phyloP scores from a whole-genome alignment of 2,113 vertebrate genomes.

The Vidua chalybeata region DNA sequence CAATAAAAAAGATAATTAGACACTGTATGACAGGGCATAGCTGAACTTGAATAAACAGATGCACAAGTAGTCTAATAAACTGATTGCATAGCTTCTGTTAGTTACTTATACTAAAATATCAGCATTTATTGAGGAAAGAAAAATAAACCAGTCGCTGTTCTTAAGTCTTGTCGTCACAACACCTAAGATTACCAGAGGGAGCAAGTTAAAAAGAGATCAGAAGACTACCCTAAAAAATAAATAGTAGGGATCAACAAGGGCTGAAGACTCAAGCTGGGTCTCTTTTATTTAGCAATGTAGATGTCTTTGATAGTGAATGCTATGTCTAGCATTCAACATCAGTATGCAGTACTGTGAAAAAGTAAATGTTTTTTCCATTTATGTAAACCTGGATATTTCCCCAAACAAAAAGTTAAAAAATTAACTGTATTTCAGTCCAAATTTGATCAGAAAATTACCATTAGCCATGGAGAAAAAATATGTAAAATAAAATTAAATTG shows the following conservation, averaged over 20 bases:
- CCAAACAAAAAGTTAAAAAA: not conserved
- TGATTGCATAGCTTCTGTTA: not conserved
- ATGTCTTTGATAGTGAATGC: not conserved
- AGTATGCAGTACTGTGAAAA: not conserved
- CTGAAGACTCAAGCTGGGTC: not conserved
- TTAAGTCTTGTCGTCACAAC: not conserved
- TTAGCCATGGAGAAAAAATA: not conserved
- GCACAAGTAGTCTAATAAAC: not conserved
- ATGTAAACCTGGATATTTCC: not conserved
- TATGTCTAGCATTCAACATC: not conserved
- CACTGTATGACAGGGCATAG: not conserved
- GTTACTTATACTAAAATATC: not conserved
- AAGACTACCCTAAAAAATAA: not conserved
- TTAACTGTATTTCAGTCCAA: not conserved
- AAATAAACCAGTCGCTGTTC: not conserved
- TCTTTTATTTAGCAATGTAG: not conserved
- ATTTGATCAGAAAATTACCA: not conserved
- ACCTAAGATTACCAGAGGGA: not conserved
- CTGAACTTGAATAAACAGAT: not conserved
- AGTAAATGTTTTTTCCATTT: not conserved
- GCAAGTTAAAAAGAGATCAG: not conserved
- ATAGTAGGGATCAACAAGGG: not conserved
- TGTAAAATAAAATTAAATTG: not conserved
- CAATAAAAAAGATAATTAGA: not conserved
- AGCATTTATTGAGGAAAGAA: not conserved